Conservation (phyloP, 2,113 vertebrate genomes). For the Silurus glanis region DNA sequence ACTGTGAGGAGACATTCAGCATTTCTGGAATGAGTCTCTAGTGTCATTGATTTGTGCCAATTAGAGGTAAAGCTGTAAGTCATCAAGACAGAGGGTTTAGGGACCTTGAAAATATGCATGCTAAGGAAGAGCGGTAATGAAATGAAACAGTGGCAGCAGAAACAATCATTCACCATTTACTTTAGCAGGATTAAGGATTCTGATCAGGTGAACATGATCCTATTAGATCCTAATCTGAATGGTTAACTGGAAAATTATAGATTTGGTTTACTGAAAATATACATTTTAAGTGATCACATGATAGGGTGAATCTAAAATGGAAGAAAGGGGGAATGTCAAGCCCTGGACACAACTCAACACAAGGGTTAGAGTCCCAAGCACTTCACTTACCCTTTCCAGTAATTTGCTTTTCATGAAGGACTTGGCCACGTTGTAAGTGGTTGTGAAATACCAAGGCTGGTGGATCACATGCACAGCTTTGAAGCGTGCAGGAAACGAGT, state of each 20-base stretch:
- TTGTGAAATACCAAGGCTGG: conserved; percentile 99
- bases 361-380: not conserved
- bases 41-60: too few species aligned
- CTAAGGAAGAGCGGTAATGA: not conserved
- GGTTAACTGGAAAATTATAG: not conserved
- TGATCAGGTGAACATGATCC: not conserved
- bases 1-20: not conserved
- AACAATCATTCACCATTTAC: not conserved
- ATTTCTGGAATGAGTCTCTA: too few species aligned
- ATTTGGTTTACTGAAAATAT: not conserved
- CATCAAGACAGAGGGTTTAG: too few species aligned
- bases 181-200: not conserved
- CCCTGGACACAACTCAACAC: not conserved
- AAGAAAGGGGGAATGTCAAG: not conserved
- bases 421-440: conserved; percentile 94
- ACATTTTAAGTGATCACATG: not conserved
- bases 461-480: conserved; percentile 95
- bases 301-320: not conserved
- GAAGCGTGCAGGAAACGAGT: conserved; percentile 95
- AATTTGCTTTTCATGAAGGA: conserved; percentile 97
- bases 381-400: conserved; percentile 84
- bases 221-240: not conserved
- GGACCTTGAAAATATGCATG: not conserved
- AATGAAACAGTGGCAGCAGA: not conserved
- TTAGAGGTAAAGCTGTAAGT: too few species aligned